Percentiles rank a stretch among this genome's conserved stretches.
Evolutionary conservation across 2,888 invertebrate species (phyloP).

Genomic region (Campoplex nolae): DNA sequence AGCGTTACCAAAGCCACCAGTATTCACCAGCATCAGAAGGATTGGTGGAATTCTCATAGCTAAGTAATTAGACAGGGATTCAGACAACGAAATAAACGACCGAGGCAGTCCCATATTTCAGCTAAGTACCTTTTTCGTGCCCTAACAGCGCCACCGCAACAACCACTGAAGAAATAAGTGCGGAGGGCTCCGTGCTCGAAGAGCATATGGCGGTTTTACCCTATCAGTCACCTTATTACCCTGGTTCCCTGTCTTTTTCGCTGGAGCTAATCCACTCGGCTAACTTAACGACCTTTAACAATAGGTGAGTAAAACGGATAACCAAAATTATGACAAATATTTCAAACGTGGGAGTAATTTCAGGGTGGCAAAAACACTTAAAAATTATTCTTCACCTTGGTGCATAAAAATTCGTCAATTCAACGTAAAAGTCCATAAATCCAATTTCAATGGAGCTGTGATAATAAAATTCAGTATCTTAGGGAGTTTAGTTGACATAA

Average conservation of each 20-base stretch:
- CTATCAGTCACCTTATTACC: neutral
- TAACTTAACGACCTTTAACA: neutral
- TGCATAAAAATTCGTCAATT: neutral
- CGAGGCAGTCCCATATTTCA: neutral
- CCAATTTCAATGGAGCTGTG: slow-evolving; percentile 14
- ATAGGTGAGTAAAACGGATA: neutral
- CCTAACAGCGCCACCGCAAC: neutral
- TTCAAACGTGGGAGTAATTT: neutral
- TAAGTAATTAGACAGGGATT: neutral
- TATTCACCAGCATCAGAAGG: neutral
- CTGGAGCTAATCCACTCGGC: neutral
- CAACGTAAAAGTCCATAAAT: slow-evolving; percentile 20
- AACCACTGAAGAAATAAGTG: neutral
- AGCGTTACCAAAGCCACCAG: neutral
- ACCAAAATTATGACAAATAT: neutral
- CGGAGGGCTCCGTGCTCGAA: neutral
- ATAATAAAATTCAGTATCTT: slow-evolving; percentile 37
- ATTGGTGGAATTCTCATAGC: neutral
- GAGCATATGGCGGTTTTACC: neutral
- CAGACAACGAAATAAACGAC: neutral
- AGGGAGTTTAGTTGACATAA: slow-evolving; percentile 34
- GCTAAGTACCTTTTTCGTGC: neutral
- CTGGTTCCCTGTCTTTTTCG: neutral
- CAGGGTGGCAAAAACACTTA: neutral
- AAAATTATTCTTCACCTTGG: neutral